phyloP scores from a whole-genome alignment of 2,888 invertebrate genomes.

The Didymodactylos carnosus region DNA sequence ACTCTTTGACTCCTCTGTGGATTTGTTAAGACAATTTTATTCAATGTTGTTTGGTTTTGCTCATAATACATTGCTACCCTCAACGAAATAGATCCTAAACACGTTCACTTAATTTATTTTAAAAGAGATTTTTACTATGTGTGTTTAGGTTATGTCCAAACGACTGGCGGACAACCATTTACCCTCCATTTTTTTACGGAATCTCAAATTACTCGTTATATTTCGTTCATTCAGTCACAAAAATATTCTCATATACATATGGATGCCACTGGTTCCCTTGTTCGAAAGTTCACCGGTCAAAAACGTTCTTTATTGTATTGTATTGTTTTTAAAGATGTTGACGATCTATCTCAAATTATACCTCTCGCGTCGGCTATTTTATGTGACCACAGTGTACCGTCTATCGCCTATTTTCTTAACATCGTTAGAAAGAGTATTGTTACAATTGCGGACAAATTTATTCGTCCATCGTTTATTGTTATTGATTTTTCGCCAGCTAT shows the following conservation, averaged over 20 bases:
- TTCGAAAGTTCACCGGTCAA: neutral
- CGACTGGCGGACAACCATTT: neutral
- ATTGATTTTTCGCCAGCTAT: neutral
- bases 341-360: neutral
- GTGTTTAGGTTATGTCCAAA: neutral
- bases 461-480: neutral
- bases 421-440: neutral
- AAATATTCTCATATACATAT: neutral
- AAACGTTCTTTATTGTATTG: neutral
- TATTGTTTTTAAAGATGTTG: neutral
- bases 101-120: too few species aligned
- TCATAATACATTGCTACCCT: too few species aligned
- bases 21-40: too few species aligned
- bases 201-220: neutral
- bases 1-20: too few species aligned
- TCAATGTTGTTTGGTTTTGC: too few species aligned
- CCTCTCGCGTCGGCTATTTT: neutral
- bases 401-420: neutral
- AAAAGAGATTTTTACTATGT: too few species aligned
- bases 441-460: neutral
- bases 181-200: neutral
- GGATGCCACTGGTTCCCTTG: neutral
- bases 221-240: neutral
- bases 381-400: neutral
- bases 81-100: too few species aligned